Evolutionary conservation across 2,113 vertebrate genomes (phyloP), one percentile per base, ranked within the genome.

Genomic region (Pogonocichla stellata): DNA sequence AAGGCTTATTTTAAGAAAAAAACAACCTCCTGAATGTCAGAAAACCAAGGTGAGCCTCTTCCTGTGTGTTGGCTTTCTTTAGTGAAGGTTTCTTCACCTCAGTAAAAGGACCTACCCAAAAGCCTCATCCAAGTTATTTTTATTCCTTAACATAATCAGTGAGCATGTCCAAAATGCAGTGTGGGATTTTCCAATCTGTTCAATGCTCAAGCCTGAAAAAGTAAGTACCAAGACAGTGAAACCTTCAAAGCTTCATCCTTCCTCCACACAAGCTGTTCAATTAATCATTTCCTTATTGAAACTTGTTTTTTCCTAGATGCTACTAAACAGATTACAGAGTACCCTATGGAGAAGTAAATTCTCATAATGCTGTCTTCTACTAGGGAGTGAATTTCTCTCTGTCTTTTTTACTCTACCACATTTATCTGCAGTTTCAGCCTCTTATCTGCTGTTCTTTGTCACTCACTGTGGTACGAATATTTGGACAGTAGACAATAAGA

Each of bases 171-270:
- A 71, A 91, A 94, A 40, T 40, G 25, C 61, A 48, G n/a, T 69
- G 57, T 75, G 53, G 45, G 81, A 71, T 89, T 94, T 91, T 96
- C 65, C 80, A 91, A 88, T 75, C 75, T 95, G 79, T 95, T 95
- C 62, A 36, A 28, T 53, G 29, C 65, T 95, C 28, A 72, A 48
- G 42, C 28, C 51, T 61, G 31, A 86, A 86, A 86, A 95, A 80
- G 16, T 70, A 78, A 90, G 34, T 62, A 88, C 6, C 23, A 79
- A 70, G n/a, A 75, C 36, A 83, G 43, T 36, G 36, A 88, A 93
- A 83, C 31, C 62, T 93, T 90, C 45, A 88, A 56, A 90, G 56
- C 12, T 17, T 73, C 34, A 65, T 80, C 36, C n/a, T 83, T 93
- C 62, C 66, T 83, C 67, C 67, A 86, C 67, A 88, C 28, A 92